Base-by-base conservation (phyloP, 2,888 invertebrate genomes). In the Cheilosia grossa region DNA sequence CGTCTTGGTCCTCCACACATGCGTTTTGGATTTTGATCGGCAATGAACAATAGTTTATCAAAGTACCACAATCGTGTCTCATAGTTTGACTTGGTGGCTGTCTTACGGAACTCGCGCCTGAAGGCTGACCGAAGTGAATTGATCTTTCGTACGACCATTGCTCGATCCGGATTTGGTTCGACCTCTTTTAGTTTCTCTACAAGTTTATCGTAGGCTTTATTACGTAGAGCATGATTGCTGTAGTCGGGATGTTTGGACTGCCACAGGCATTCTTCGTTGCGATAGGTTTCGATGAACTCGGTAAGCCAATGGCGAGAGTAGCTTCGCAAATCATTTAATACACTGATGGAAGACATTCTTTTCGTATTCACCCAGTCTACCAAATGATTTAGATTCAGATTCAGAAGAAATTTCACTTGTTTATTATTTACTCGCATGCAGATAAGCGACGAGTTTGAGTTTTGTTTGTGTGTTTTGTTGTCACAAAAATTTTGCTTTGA, bases 81-180 rank as follows among this genome's bases (percentile, higher is more conserved):
- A 75, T 92, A 91, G 82, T 90, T 89, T 30, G 87, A 87, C 69
- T 91, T 91, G 42, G 86, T 79, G 40, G 86, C 88, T 0, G 89
- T 89, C 73, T 92, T 91, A 9, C 92, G 89, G 51, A 88, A 92
- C 78, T 91, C 91, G 9, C 91, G 89, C 21, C 91, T 88, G 69
- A 91, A 91, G 2, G 91, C 92, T 1, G 92, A 91, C 15, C 91
- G 89, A 10, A 91, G 82, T 0, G 91, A 91, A 73, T 92, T 92
- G 17, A 91, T 92, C 87, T 91, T 91, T 2, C 92, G 87, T n/a
- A 92, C 91, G 4, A 91, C 91, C 91, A 91, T 91, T 15, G 90
- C 89, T 27, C 92, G 89, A 82, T 92, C 91, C 7, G 91, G 90
- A 88, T 90, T 89, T 13, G 91, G 90, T 87, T 91, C 92, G 64